Conservation (phyloP, 2,888 invertebrate genomes). For the Cylindroiulus punctatus region DNA sequence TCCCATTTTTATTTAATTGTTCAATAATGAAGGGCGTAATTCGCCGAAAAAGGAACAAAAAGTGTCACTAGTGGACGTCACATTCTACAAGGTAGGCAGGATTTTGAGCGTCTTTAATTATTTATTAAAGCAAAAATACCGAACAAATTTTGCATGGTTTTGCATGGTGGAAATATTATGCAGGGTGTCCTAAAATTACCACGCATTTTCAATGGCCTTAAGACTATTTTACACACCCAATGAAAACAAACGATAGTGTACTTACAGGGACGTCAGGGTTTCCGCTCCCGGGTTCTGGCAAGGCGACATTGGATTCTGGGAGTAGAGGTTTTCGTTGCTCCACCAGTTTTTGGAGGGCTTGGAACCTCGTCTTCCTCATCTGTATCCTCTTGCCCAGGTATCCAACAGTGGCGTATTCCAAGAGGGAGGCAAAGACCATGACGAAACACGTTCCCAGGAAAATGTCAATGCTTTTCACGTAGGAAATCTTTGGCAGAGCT, state of each 20-base stretch:
- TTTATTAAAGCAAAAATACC: no score
- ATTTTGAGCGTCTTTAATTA: no score
- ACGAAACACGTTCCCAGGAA: conserved; percentile 98
- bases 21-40: no score
- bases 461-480: conserved; percentile 97
- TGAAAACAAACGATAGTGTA: not conserved
- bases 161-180: no score
- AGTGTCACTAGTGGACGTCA: no score
- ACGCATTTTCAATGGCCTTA: no score
- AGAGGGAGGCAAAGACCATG: conserved; percentile 97
- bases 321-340: conserved; percentile 82
- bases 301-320: conserved; percentile 58
- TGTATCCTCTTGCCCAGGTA: conserved; percentile 98
- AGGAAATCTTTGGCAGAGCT: conserved; percentile 96
- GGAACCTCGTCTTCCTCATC: conserved; percentile 93
- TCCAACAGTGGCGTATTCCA: conserved; percentile 98
- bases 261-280: conserved; percentile 54
- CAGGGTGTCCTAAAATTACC: no score
- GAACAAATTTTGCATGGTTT: no score
- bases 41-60: no score
- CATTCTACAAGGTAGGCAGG: no score
- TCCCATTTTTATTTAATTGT: no score
- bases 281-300: conserved; percentile 56
- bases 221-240: not conserved
- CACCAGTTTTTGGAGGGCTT: conserved; percentile 89